These are phyloP conservation scores for Abrostola tripartita DNA, from an alignment of 2,888 invertebrate species.

Conservation along the genomic window DNA sequence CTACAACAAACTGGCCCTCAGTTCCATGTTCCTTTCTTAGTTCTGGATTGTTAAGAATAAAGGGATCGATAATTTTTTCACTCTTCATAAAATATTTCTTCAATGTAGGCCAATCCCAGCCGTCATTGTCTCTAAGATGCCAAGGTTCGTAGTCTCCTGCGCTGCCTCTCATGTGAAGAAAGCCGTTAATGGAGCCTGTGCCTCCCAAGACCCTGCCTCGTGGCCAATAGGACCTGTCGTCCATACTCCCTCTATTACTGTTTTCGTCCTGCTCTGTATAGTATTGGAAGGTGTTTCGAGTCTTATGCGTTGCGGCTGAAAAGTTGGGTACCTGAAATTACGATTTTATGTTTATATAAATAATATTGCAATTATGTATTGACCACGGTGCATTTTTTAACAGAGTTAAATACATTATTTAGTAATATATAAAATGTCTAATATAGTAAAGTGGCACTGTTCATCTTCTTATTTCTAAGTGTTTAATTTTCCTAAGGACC, in stretches of 20 bases:
- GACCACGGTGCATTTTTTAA: too few relatives aligned
- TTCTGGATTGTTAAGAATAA: constrained; percentile 74
- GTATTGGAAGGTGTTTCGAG: constrained; percentile 74
- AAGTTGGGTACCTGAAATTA: constrained; percentile 76
- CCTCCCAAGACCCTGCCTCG: constrained; percentile 81
- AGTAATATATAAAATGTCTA: too few relatives aligned
- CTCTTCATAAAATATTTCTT: constrained; percentile 80
- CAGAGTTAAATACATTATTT: too few relatives aligned
- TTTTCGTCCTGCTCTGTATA: constrained; percentile 75
- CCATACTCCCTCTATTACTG: constrained; percentile 67
- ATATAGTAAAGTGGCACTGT: too few relatives aligned
- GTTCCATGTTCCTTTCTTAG: constrained; percentile 78
- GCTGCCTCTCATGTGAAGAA: constrained; percentile 80
- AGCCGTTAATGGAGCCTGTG: constrained; percentile 81
- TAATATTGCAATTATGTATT: too few relatives aligned
- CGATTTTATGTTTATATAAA: not conserved
- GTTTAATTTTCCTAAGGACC: too few relatives aligned
- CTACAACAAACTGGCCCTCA: constrained; percentile 84
- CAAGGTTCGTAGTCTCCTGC: constrained; percentile 77
- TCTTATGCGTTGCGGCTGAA: constrained; percentile 70
- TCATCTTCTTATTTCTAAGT: too few relatives aligned
- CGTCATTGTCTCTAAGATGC: constrained; percentile 73
- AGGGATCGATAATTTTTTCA: constrained; percentile 78
- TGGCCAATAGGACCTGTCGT: constrained; percentile 78
- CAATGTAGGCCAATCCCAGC: constrained; percentile 80